Evolutionary conservation across 2,888 invertebrate genomes (phyloP).

Genomic region (Catocala fraxini): DNA sequence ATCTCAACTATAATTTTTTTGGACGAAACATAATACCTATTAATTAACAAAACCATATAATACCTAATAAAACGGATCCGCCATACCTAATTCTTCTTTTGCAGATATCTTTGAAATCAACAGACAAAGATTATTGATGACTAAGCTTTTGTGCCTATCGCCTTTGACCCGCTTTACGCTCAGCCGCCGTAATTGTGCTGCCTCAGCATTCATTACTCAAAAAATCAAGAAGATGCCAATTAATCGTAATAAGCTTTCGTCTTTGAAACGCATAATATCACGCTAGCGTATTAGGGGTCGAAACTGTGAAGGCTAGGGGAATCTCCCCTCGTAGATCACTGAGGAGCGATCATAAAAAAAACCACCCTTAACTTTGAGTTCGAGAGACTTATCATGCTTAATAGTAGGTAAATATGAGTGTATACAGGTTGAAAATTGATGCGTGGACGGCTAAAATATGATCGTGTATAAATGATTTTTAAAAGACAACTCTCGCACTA

Average conservation of each 20-base stretch:
- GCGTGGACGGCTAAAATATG: not conserved
- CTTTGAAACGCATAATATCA: constrained; percentile 54
- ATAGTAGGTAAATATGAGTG: constrained; percentile 48
- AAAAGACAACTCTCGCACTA: too few relatives aligned
- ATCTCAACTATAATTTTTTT: too few relatives aligned
- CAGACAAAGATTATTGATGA: too few relatives aligned
- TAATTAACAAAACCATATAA: too few relatives aligned
- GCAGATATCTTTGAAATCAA: too few relatives aligned
- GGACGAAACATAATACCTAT: too few relatives aligned
- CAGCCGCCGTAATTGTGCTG: constrained; percentile 6
- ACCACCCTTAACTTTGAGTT: constrained; percentile 48
- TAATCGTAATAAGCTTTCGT: constrained; percentile 54
- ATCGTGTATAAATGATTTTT: too few relatives aligned
- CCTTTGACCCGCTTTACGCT: not conserved
- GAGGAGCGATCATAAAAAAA: constrained; percentile 52
- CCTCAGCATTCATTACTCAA: constrained; percentile 31
- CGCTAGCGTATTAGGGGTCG: constrained; percentile 45
- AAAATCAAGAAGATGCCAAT: constrained; percentile 51
- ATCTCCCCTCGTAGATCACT: constrained; percentile 42
- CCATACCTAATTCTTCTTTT: too few relatives aligned
- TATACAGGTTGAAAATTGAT: constrained; percentile 20
- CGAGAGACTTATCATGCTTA: constrained; percentile 55
- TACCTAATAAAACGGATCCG: too few relatives aligned
- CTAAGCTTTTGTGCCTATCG: too few relatives aligned
- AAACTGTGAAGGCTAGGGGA: constrained; percentile 34